A percentile compares a stretch with the other conserved stretches of the same genome.
Conservation (phyloP, 2,888 invertebrate genomes). For the Hirtodrosophila confusa region DNA sequence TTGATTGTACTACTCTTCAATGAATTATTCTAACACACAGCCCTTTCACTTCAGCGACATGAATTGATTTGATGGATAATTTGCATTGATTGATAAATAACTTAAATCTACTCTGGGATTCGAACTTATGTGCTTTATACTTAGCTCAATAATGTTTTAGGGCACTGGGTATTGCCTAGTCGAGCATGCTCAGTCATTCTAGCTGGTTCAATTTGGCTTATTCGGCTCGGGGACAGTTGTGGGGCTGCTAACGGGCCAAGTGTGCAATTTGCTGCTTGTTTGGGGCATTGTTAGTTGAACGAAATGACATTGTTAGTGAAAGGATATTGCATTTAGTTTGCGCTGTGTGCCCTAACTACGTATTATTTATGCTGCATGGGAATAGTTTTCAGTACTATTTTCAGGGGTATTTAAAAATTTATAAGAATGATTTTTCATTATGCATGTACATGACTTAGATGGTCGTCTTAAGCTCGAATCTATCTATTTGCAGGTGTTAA, state of each 20-base stretch:
- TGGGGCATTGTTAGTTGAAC: constrained; percentile 35
- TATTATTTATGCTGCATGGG: constrained; percentile 20
- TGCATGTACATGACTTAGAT: too few relatives aligned
- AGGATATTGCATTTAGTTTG: constrained; percentile 39
- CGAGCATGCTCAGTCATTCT: not conserved
- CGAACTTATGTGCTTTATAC: too few relatives aligned
- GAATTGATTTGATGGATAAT: too few relatives aligned
- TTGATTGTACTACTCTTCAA: too few relatives aligned
- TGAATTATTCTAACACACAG: too few relatives aligned
- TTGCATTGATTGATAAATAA: too few relatives aligned
- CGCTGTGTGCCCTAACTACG: constrained; percentile 3
- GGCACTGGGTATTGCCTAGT: constrained; percentile 3
- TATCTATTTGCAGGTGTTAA: too few relatives aligned
- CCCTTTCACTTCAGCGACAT: too few relatives aligned
- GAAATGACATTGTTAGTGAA: constrained; percentile 45
- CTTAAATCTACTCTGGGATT: too few relatives aligned
- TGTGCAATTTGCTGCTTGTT: constrained; percentile 53
- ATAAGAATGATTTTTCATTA: not conserved
- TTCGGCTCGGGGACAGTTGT: constrained; percentile 8
- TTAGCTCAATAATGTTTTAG: too few relatives aligned
- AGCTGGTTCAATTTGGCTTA: constrained; percentile 32
- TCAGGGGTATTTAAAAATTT: constrained; percentile 7
- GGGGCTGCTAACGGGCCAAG: constrained; percentile 35
- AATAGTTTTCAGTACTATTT: constrained; percentile 7
- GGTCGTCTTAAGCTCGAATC: too few relatives aligned